Base-by-base conservation (phyloP, 2,113 vertebrate genomes). In the Periophthalmodon schlosseri region DNA sequence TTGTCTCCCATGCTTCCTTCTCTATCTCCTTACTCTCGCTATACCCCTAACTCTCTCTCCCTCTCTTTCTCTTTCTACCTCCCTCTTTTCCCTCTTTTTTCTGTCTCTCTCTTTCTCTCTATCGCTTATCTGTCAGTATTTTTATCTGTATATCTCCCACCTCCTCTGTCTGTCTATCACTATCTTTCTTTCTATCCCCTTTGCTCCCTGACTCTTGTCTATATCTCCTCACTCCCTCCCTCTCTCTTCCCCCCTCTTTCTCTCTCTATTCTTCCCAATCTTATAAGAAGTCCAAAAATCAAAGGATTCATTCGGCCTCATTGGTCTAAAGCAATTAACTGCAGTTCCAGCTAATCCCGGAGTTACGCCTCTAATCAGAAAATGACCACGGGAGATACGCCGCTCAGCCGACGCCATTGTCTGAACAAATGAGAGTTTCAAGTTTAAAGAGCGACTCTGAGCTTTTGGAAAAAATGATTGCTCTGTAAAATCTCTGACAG, bases 321-420 rank as follows among this genome's bases (percentile, higher is more conserved):
- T 83, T 87, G 83, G 72, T 89, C 88, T 86, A 72, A 90, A 86
- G 88, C 89, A 88, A 90, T 92, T 91, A 93, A 88, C 88, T 75
- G 77, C 80, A 82, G 79, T 81, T 86, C 76, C 71, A 52, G 58
- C 67, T 91, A 90, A 93, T 92, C 91, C 86, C 66, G 47, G 78
- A 88, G 86, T 85, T 89, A 84, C 81, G 82, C 69, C 70, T 89
- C 71, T 77, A 85, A 91, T 87, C 84, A 75, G 78, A 85, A 88
- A 86, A 87, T 89, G 91, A 81, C 82, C 86, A 60, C 58, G 76
- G 75, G 74, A 88, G 84, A 86, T 76, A 81, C 77, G 72, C 79
- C 23, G 78, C 84, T 89, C 81, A 75, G 74, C 74, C 74, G 70
- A 68, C 79, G 50, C 72, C 21, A 81, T 86, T 88, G 75, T 87